Conservation (phyloP, 1,140 invertebrate genomes). For the Microplitis mediator region DNA sequence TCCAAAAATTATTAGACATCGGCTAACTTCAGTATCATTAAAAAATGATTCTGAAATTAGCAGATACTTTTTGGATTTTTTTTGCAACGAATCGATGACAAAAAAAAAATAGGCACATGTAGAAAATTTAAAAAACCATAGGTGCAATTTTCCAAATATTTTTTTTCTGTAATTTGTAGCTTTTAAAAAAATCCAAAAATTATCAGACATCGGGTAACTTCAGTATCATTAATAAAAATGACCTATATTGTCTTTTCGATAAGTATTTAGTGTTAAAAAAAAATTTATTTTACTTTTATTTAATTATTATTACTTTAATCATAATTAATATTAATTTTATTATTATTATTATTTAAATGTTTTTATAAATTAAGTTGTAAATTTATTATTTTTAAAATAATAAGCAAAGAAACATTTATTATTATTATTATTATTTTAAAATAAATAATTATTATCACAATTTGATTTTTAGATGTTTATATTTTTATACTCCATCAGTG, state of each 20-base stretch:
- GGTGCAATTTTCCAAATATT: too few species aligned
- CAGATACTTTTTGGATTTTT: too few species aligned
- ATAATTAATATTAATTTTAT: conserved; percentile 10
- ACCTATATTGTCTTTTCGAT: background rate
- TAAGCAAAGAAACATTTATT: conserved; percentile 15
- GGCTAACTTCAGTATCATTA: background rate
- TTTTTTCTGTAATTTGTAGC: too few species aligned
- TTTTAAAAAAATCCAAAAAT: too few species aligned
- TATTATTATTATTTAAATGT: too few species aligned
- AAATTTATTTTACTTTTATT: conserved; percentile 8
- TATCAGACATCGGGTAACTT: too few species aligned
- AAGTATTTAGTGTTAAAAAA: background rate
- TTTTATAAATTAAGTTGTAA: background rate
- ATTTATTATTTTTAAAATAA: background rate
- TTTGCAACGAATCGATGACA: background rate
- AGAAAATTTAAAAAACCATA: background rate
- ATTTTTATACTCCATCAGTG: conserved; percentile 54
- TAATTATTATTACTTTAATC: conserved; percentile 5
- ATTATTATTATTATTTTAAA: conserved; percentile 30
- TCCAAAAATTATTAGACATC: too few species aligned
- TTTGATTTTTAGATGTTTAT: conserved; percentile 59
- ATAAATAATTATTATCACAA: conserved; percentile 34
- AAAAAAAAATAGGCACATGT: background rate
- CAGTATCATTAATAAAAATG: background rate
- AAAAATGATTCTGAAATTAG: too few species aligned